Percentiles rank a stretch among this genome's conserved stretches.
Evolutionary conservation across 2,888 invertebrate species (phyloP).

Genomic region (Xanthia togata): DNA sequence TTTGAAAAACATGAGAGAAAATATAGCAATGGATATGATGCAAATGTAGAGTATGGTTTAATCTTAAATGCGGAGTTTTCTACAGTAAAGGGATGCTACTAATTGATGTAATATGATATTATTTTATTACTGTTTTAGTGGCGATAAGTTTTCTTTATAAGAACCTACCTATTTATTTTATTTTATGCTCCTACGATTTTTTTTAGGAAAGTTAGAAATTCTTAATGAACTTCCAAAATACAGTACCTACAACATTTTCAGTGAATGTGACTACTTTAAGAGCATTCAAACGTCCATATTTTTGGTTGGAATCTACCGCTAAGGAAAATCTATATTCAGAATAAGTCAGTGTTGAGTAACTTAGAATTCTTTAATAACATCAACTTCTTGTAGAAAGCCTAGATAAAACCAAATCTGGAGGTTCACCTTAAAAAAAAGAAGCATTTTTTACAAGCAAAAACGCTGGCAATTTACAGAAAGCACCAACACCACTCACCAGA

Average conservation of each 20-base stretch:
- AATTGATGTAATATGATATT: conserved; percentile 52
- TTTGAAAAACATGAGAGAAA: conserved; percentile 9
- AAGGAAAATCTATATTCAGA: not conserved
- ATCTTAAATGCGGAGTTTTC: not conserved
- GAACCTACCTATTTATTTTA: not conserved
- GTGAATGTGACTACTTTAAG: not conserved
- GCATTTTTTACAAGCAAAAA: conserved; percentile 2
- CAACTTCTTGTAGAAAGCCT: not conserved
- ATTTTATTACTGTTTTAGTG: conserved; percentile 28
- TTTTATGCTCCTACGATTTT: not conserved
- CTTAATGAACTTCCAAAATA: not conserved
- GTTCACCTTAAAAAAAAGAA: not conserved
- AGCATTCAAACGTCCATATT: not conserved
- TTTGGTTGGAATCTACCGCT: not conserved
- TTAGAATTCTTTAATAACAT: no score
- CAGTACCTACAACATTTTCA: not conserved
- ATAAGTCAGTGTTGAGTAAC: not conserved
- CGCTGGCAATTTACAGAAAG: conserved; percentile 10
- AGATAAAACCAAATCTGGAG: not conserved
- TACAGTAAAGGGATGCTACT: conserved; percentile 31
- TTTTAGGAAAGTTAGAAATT: not conserved
- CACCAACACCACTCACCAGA: conserved; percentile 17
- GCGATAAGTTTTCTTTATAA: conserved; percentile 3
- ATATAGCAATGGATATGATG: conserved; percentile 28
- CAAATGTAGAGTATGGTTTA: not conserved